Percentiles rank a stretch among this genome's conserved stretches.
These are phyloP conservation scores for Camponotus floridanus DNA, from an alignment of 1,140 invertebrate species.

Conservation along the genomic window DNA sequence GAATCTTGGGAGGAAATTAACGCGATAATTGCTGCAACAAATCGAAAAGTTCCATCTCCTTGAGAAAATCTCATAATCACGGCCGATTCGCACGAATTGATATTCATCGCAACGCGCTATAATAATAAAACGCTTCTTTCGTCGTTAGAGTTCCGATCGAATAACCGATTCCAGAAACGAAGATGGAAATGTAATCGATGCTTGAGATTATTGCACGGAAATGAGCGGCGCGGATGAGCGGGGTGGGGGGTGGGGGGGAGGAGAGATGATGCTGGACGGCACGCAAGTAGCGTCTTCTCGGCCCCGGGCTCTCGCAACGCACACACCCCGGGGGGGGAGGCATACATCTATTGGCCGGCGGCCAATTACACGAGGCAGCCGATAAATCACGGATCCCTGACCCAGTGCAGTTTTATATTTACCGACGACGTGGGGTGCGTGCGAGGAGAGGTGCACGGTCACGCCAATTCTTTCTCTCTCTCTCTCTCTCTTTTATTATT, in stretches of 20 bases:
- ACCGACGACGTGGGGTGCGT: conserved; percentile 65
- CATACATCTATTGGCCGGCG: conserved; percentile 81
- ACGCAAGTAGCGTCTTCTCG: not conserved
- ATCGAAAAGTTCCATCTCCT: not conserved
- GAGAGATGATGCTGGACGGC: not conserved
- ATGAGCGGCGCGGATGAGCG: not conserved
- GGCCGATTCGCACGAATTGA: not conserved
- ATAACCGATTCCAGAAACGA: not conserved
- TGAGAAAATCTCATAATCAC: not conserved
- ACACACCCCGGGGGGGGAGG: conserved; percentile 58
- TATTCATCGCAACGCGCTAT: too few species aligned
- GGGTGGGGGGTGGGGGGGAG: too few species aligned
- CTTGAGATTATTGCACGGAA: conserved; percentile 25
- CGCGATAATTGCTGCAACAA: not conserved
- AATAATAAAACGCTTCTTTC: not conserved
- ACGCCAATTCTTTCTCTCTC: conserved; percentile 19
- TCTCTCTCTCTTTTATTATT: conserved; percentile 16
- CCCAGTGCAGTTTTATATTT: conserved; percentile 86
- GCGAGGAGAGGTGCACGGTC: conserved; percentile 47
- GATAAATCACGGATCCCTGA: conserved; percentile 86
- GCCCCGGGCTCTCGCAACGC: not conserved
- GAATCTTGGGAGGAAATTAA: not conserved
- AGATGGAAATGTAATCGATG: conserved; percentile 4
- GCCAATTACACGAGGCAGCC: conserved; percentile 82
- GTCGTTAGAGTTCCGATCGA: not conserved